Evolutionary conservation across 64 coral and sea anemone species (phyloP), one percentile per base, ranked within the genome.

Genomic region (Platygyra sinensis): DNA sequence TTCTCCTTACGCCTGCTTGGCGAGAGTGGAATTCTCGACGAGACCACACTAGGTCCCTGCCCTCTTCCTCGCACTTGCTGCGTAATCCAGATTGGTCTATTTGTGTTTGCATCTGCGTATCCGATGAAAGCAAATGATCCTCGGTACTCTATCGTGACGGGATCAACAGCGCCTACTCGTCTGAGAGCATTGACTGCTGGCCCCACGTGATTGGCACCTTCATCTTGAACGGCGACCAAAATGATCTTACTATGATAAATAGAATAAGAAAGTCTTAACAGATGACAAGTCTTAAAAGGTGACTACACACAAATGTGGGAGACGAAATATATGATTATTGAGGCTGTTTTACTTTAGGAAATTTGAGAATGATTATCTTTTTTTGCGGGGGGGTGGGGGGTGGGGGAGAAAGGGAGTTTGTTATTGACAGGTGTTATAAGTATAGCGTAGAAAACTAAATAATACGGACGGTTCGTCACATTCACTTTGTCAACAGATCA

Each of bases 121-220:
- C 78, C 79, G 61, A 83, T 29, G 54, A 90, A 30, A 38, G 89
- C 89, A 18, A 75, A 82, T 22, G 89, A 81, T 18, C 78, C 78
- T 36, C 89, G 36, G 67, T 25, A 10, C 4, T 74, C 52, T 5
- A 24, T 38, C 8, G 75, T 57, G 52, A 74, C 39, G 5, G 79
- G 78, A n/a, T 60, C 55, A 24, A 17, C 61, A n/a, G 13, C 89
- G 10, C 89, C 89, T 15, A 90, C 27, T 30, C 14, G 63, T 22
- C 18, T 74, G 19, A 90, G 39, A 27, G 63, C 28, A 25, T 55
- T 30, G 14, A 60, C 19, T 3, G 71, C 86, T 74, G 67, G 13
- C 2, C 0, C 8, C 72, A 63, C 33, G 17, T 42, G 9, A 1
- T 13, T 25, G 38, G 10, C 15, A 38, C 77, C 89, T 13, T 71